Evolutionary conservation across 1,140 invertebrate species (phyloP).

Genomic region (Drosophila trapezifrons): DNA sequence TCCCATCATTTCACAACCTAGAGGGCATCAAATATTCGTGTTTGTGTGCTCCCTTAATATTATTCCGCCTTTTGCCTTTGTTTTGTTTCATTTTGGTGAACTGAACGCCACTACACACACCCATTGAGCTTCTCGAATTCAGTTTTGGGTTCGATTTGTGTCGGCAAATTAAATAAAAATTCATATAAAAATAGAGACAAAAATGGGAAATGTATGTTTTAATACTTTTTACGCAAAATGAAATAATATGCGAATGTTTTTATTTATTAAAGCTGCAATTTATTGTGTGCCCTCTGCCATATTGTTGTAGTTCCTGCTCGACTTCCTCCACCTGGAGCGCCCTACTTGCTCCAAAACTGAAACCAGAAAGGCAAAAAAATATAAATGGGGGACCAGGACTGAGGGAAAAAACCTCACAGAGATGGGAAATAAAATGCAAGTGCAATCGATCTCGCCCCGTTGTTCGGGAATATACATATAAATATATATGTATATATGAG

Average conservation of each 20-base stretch:
- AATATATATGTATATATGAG: neutral
- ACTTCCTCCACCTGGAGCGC: neutral
- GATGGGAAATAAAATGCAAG: slow-evolving; percentile 38
- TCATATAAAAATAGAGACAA: slow-evolving; percentile 15
- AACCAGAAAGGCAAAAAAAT: neutral
- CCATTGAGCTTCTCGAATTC: slow-evolving; percentile 10
- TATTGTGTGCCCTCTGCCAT: slow-evolving; percentile 27
- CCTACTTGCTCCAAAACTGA: slow-evolving; percentile 1
- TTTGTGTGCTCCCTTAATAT: neutral
- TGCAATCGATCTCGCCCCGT: slow-evolving; percentile 45
- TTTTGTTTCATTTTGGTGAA: neutral
- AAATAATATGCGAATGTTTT: slow-evolving; percentile 49
- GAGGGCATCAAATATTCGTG: slow-evolving; percentile 11
- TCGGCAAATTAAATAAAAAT: slow-evolving; percentile 50
- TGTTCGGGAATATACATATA: slow-evolving; percentile 1
- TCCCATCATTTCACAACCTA: no score
- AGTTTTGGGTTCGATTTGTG: slow-evolving; percentile 33
- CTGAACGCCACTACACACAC: neutral
- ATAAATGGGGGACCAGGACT: no score
- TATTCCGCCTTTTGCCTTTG: neutral
- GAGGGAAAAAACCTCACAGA: neutral
- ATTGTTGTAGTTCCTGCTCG: slow-evolving; percentile 34
- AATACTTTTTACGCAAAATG: slow-evolving; percentile 26
- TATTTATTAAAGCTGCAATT: slow-evolving; percentile 53
- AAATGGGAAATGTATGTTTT: slow-evolving; percentile 5